Percentiles rank a stretch among this genome's conserved stretches.
Conservation (phyloP, 2,888 invertebrate species). For the Caenorhabditis virilis region DNA sequence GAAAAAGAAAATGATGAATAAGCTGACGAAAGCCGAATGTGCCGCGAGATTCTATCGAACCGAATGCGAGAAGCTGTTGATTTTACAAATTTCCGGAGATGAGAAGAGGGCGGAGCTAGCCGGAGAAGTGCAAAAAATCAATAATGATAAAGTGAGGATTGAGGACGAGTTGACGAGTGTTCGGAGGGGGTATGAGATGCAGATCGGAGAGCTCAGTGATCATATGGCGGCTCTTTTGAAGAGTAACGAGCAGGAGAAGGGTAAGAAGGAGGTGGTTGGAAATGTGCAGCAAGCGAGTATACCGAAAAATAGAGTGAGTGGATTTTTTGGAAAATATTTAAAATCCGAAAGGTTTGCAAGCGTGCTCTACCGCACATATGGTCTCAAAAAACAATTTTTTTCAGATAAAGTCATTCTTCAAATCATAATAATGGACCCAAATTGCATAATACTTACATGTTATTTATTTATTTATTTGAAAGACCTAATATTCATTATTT, state of each 20-base stretch:
- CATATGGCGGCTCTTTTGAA: slow-evolving; percentile 78
- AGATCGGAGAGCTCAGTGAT: slow-evolving; percentile 80
- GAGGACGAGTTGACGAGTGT: slow-evolving; percentile 78
- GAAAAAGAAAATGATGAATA: slow-evolving; percentile 31
- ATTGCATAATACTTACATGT: not conserved
- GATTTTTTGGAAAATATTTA: no score
- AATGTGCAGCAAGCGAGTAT: no score
- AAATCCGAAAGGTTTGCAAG: no score
- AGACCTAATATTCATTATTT: no score
- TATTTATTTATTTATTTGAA: not conserved
- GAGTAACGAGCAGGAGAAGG: not conserved
- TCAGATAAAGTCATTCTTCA: slow-evolving; percentile 1
- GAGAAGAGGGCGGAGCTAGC: slow-evolving; percentile 6
- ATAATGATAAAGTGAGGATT: no score
- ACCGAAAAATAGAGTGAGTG: not conserved
- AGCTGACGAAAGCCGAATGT: slow-evolving; percentile 41
- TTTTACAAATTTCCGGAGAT: slow-evolving; percentile 9
- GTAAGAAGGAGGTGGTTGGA: no score
- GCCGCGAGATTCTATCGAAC: slow-evolving; percentile 50
- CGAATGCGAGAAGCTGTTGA: slow-evolving; percentile 23
- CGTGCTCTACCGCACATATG: no score
- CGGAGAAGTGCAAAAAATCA: slow-evolving; percentile 1
- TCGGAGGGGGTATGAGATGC: slow-evolving; percentile 76
- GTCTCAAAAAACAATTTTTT: not conserved
- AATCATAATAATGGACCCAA: not conserved